These are phyloP conservation scores for Chloroclystis v-ata DNA, from an alignment of 2,888 invertebrate species.

Conservation along the genomic window DNA sequence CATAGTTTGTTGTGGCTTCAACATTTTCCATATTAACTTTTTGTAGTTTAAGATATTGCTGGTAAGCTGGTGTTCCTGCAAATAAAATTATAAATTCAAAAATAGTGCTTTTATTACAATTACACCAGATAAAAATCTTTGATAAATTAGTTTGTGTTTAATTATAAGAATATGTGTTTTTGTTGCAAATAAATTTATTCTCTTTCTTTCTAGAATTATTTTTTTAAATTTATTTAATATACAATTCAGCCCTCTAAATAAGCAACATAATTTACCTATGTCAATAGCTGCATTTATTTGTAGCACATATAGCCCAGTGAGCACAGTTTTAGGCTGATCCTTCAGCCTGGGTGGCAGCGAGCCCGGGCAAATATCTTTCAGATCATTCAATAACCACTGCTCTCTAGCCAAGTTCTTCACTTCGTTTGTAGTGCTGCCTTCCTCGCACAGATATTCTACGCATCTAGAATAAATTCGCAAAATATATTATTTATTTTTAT, in stretches of 20 bases:
- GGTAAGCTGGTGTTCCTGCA: slow-evolving; percentile 75
- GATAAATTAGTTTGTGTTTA: no score
- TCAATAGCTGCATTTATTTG: slow-evolving; percentile 81
- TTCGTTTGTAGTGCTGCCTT: slow-evolving; percentile 59
- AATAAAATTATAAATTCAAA: background rate
- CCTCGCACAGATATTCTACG: slow-evolving; percentile 73
- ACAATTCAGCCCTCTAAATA: no score
- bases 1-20: slow-evolving; percentile 75
- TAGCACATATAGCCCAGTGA: slow-evolving; percentile 78
- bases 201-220: no score
- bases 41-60: slow-evolving; percentile 77
- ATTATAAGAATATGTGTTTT: no score
- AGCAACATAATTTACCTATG: no score
- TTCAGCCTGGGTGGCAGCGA: slow-evolving; percentile 78
- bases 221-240: no score
- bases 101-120: no score
- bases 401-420: slow-evolving; percentile 78
- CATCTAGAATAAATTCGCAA: slow-evolving; percentile 47
- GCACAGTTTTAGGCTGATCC: slow-evolving; percentile 56
- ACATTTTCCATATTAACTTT: slow-evolving; percentile 70
- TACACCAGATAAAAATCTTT: no score
- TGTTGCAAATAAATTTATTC: no score
- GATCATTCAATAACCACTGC: slow-evolving; percentile 82
- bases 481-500: no score
- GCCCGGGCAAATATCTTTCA: slow-evolving; percentile 80